phyloP scores from a whole-genome alignment of 2,797 vertebrate genomes.

The Fratercula arctica region DNA sequence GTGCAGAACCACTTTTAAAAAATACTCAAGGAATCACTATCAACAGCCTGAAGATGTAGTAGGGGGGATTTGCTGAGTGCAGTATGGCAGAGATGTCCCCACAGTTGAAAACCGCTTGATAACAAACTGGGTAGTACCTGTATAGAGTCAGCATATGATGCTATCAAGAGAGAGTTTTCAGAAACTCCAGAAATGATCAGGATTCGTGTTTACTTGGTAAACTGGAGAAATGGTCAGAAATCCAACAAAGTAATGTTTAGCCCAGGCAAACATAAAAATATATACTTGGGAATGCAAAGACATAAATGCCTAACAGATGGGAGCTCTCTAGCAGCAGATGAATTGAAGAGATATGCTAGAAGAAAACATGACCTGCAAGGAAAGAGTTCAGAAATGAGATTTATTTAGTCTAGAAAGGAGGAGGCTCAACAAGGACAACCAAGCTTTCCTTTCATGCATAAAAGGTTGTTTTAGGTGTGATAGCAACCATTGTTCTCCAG shows the following conservation, averaged over 20 bases:
- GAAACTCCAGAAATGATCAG: not conserved
- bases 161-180: not conserved
- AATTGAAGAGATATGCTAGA: not conserved
- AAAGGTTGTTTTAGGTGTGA: not conserved
- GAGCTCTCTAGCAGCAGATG: not conserved
- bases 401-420: not conserved
- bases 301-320: not conserved
- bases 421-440: not conserved
- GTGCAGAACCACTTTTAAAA: not conserved
- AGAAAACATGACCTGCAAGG: not conserved
- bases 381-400: not conserved
- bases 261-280: not conserved
- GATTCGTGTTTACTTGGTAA: not conserved
- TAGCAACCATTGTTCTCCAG: not conserved
- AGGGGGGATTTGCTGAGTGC: not conserved
- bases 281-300: not conserved
- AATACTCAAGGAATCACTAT: not conserved
- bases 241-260: not conserved
- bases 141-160: accelerated
- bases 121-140: not conserved
- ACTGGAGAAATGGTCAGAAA: not conserved
- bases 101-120: not conserved
- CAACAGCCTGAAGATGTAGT: not conserved
- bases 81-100: not conserved
- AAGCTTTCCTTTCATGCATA: not conserved